Base-by-base conservation (phyloP, 2,113 vertebrate species). In the Dendrocopos noguchii region DNA sequence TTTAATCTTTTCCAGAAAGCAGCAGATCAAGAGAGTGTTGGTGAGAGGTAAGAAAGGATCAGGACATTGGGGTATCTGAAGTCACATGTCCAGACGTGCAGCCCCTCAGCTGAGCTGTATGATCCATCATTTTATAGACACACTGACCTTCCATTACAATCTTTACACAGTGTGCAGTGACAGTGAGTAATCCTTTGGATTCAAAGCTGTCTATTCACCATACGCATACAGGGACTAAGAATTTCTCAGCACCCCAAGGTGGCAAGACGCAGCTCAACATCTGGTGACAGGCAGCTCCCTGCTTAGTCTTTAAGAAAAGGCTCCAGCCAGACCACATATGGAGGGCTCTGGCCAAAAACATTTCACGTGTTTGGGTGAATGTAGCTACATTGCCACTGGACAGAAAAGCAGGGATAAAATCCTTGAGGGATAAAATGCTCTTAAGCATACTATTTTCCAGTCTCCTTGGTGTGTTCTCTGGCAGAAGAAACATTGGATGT, bases 61-160 rank as follows among this genome's bases (percentile, higher is more conserved):
- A 0, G 0, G 17, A 29, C 3, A 19, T 9, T 0, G 0, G 33
- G 13, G 5, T 20, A 16, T 42, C 10, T 4, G 2, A 68, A 68
- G 33, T 27, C 6, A 77, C 20, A 65, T 33, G 15, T 12, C 47
- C 13, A 24, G 15, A 2, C 28, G 9, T 7, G 1, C n/a, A 78
- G 28, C 75, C 15, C 8, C 6, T 61, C 34, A 34, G 16, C 7
- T 56, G 25, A 59, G 7, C 10, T 36, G 10, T 0, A 6, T 53
- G 34, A 21, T 31, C 4, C 31, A 34, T 59, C 12, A 24, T 61
- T 59, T 61, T 82, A 34, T 19, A 77, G 28, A 29, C 6, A 14
- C 4, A 1, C 4, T 34, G 72, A 24, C 5, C 10, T 15, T 39
- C 28, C 53, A 76, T 12, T 22, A 46, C 12, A 60, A 18, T 29